Conservation (phyloP, 2,888 invertebrate genomes). For the Acleris cristana region DNA sequence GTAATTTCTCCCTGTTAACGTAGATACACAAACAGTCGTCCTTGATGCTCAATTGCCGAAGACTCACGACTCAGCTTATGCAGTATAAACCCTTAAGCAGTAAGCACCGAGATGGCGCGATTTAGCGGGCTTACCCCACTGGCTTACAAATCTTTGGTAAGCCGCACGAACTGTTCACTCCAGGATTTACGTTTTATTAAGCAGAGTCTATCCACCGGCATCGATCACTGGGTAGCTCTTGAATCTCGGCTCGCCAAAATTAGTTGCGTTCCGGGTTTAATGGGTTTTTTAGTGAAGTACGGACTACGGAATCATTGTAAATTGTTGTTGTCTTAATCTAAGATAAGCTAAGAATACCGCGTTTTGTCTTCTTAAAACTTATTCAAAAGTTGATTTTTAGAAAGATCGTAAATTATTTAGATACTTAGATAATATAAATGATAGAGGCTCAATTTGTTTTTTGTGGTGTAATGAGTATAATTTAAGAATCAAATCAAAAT, state of each 20-base stretch:
- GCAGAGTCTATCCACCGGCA: constrained; percentile 43
- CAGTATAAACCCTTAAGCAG: constrained; percentile 18
- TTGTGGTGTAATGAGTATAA: too few species aligned
- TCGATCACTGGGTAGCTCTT: constrained; percentile 33
- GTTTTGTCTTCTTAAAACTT: too few species aligned
- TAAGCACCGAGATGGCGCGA: constrained; percentile 42
- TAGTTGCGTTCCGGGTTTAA: constrained; percentile 19
- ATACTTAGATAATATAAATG: too few species aligned
- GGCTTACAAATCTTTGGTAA: constrained; percentile 72
- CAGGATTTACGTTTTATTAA: constrained; percentile 71
- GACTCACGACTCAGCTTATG: constrained; percentile 20
- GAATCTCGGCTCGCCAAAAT: constrained; percentile 20
- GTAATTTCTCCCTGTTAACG: too few species aligned
- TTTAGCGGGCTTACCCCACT: constrained; percentile 55
- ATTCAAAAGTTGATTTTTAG: too few species aligned
- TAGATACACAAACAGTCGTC: background rate
- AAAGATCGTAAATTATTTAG: too few species aligned
- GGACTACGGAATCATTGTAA: too few species aligned
- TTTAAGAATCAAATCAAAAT: too few species aligned
- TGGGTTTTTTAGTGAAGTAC: background rate
- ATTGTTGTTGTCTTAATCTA: too few species aligned
- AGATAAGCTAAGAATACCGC: too few species aligned
- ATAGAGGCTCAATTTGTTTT: too few species aligned
- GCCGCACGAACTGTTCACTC: constrained; percentile 69
- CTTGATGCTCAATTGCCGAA: constrained; percentile 25